Base-by-base conservation (phyloP, 2,888 invertebrate genomes). In the Platycheirus albimanus region DNA sequence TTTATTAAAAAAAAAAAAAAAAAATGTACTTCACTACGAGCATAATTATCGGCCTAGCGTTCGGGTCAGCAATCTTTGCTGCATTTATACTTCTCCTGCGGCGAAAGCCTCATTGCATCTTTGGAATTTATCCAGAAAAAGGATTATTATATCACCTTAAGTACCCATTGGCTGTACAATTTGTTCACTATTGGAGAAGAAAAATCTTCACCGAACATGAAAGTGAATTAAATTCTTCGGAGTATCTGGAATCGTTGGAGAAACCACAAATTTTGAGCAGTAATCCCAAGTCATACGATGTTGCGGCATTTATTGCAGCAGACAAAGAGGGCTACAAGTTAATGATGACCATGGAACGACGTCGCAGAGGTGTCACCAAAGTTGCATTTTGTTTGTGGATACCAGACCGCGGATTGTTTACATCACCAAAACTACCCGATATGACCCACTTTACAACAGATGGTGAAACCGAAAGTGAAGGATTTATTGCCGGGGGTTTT, bases 221-320 rank as follows among this genome's bases (percentile, higher is more conserved):
- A 5, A 87, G 87, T 41, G 85, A 88, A 17, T 77, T 88, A 0
- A 87, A 86, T 5, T 87, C 87, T 0, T 20, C 51, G 0, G 79
- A 85, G 10, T 87, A 88, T 24, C 66, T 89, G 17, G 89, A 90
- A 54, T 89, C 91, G 10, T 89, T 93, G 88, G 93, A 94, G 69
- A 89, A 88, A 64, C 89, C 92, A 1, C 93, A 93, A 87, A 86
- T 86, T 6, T 87, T 94, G 19, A 91, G 92, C 0, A 85, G 87
- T 13, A 91, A 93, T 85, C 91, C 92, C 2, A 89, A 91, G 85
- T 92, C 92, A 19, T 95, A 95, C 83, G 96, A 96, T 89, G 95
- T 95, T 3, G 94, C 95, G 0, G 96, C 95, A 89, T 95, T 96
- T 89, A 94, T 95, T 90, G 94, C 93, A 0, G 93, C 93, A 24